A percentile compares a stretch with the other conserved stretches of the same genome.
Conservation (phyloP, 1,140 invertebrate genomes). For the Trissolcus basalis region DNA sequence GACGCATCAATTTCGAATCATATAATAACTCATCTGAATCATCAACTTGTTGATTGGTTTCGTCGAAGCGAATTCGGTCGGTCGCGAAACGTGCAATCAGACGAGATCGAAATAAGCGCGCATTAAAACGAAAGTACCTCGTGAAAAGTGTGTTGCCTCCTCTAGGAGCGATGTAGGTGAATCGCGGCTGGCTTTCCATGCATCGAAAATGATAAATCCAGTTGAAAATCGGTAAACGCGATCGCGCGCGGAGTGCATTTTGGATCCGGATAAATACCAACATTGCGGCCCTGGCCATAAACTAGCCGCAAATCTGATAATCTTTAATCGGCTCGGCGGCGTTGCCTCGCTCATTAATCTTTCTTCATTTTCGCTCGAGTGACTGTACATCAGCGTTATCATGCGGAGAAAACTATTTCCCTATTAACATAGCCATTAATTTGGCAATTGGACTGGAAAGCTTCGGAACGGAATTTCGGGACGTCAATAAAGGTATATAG, state of each 20-base stretch:
- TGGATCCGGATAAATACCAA: conserved; percentile 28
- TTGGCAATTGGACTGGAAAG: background rate
- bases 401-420: conserved; percentile 26
- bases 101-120: conserved; percentile 3
- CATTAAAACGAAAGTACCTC: conserved; percentile 33
- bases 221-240: conserved; percentile 24
- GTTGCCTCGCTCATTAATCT: conserved; percentile 39
- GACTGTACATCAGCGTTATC: conserved; percentile 31
- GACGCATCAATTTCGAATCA: background rate
- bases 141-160: conserved; percentile 14
- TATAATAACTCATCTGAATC: background rate
- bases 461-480: conserved; percentile 10
- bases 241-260: conserved; percentile 27
- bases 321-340: conserved; percentile 23
- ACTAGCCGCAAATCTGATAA: conserved; percentile 34
- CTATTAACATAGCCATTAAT: conserved; percentile 36
- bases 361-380: conserved; percentile 36
- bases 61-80: background rate
- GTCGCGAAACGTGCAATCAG: conserved; percentile 2
- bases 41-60: conserved; percentile 1
- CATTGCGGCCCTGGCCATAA: conserved; percentile 16
- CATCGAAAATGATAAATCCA: conserved; percentile 36
- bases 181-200: conserved; percentile 21
- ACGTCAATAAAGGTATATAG: conserved; percentile 7
- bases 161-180: conserved; percentile 19